Evolutionary conservation across 1,140 invertebrate genomes (phyloP), one percentile per base, ranked within the genome.

Genomic region (Drosophila lacteicornis): DNA sequence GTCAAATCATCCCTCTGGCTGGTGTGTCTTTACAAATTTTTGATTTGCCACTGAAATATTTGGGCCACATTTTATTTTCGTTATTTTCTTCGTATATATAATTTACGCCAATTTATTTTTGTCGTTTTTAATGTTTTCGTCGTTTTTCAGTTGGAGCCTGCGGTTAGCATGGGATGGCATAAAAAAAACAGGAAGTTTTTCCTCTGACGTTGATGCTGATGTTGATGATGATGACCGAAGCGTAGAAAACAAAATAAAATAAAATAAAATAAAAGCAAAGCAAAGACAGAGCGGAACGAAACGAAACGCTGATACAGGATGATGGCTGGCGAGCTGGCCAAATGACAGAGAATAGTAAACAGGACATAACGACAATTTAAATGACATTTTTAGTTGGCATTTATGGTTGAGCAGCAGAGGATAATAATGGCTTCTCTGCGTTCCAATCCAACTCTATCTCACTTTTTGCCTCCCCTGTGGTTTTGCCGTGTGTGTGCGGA

Each of bases 321-420:
- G 42, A 66, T 17, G 61, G 40, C 4, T 13, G 66, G 36, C 15
- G 45, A 57, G 65, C 45, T 67, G 67, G 68, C 68, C 53, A 47
- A 73, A 71, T 59, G 53, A 80, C 56, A 80, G 46, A 74, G 65
- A 62, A 83, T 65, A 86, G 76, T 88, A 88, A 86, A 86, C 76
- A 86, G 79, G 69, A 82, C 63, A 86, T 86, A 86, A 86, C 70
- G 79, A 82, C 80, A 83, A 88, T 88, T 83, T 83, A 87, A 87
- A 88, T 87, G 84, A 70, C 84, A 87, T 83, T 87, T 88, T 83
- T 87, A 87, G 83, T 88, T 87, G 73, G 63, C 80, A 79, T 86
- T 86, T 81, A 78, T 81, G 79, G 79, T 66, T 30, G 57, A 46
- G 77, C 47, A 40, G 57, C 30, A 19, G n/a, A 45, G 68, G 36